These are phyloP conservation scores for Teleogryllus oceanicus DNA, from an alignment of 2,888 invertebrate genomes.

Conservation along the genomic window DNA sequence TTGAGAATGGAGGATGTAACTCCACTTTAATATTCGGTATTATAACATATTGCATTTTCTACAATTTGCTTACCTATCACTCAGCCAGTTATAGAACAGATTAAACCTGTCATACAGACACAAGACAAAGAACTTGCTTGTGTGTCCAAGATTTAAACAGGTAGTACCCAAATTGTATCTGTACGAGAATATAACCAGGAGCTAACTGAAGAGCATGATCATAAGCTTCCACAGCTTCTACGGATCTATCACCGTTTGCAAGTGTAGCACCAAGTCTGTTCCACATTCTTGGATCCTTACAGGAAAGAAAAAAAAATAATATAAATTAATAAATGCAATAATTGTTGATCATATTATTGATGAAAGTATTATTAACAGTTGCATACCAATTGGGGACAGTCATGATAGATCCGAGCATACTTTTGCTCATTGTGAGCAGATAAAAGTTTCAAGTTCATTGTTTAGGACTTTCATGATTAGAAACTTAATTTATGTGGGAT, in stretches of 20 bases:
- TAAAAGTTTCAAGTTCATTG: too few species aligned
- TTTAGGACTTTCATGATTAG: too few species aligned
- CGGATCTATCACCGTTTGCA: conserved; percentile 91
- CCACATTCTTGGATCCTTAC: conserved; percentile 87
- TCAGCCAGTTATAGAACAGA: not conserved
- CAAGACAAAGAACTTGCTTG: conserved; percentile 48
- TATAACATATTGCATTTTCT: not conserved
- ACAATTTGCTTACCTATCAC: not conserved
- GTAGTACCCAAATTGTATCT: conserved; percentile 97
- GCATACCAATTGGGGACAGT: too few species aligned
- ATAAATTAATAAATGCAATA: too few species aligned
- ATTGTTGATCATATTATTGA: too few species aligned
- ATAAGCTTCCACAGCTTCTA: conserved; percentile 95
- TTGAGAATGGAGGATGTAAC: too few species aligned
- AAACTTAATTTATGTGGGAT: too few species aligned
- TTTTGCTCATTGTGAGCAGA: too few species aligned
- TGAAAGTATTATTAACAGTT: too few species aligned
- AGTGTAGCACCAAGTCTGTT: conserved; percentile 95
- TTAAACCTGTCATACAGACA: not conserved
- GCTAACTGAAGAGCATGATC: conserved; percentile 83
- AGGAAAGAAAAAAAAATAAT: conserved; percentile 23
- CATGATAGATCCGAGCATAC: too few species aligned
- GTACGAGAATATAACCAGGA: conserved; percentile 94
- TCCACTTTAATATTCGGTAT: too few species aligned
- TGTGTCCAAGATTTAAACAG: conserved; percentile 92